phyloP scores from a whole-genome alignment of 1,140 invertebrate species.

The Pollicipes pollicipes region DNA sequence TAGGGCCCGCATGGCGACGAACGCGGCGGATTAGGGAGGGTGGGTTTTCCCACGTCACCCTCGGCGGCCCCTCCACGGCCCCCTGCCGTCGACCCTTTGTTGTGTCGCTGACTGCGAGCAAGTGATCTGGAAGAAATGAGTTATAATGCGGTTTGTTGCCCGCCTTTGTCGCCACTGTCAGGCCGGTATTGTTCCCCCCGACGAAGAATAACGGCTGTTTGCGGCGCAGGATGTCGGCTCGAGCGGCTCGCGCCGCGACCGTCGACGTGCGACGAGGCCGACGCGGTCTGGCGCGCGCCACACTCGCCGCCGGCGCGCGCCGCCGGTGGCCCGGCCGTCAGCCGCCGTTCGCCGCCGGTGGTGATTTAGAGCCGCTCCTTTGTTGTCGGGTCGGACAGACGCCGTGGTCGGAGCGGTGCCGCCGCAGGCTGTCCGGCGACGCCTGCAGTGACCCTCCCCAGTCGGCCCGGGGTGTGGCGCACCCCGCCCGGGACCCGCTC shows the following conservation, averaged over 20 bases:
- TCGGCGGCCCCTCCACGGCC: too few relatives aligned
- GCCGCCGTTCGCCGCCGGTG: too few relatives aligned
- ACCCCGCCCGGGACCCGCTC: too few relatives aligned
- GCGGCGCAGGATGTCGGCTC: not conserved
- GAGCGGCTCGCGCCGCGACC: too few relatives aligned
- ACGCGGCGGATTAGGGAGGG: not conserved
- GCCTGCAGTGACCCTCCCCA: not conserved
- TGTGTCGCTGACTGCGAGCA: not conserved
- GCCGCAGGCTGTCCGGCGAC: too few relatives aligned
- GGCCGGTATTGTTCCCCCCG: not conserved
- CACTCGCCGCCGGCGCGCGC: not conserved
- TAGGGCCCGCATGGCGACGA: not conserved
- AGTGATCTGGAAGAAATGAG: conserved; percentile 1
- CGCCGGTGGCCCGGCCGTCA: too few relatives aligned
- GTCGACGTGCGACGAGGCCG: not conserved
- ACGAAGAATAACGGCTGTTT: not conserved
- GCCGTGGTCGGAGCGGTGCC: not conserved
- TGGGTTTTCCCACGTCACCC: not conserved
- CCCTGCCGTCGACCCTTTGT: not conserved
- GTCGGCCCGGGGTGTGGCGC: not conserved
- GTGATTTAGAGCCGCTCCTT: not conserved
- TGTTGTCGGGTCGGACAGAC: not conserved
- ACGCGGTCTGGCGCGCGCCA: not conserved
- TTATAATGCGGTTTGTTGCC: not conserved
- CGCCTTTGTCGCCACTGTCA: not conserved